These are phyloP conservation scores for Podiceps cristatus DNA, from an alignment of 2,113 vertebrate genomes.

Conservation along the genomic window DNA sequence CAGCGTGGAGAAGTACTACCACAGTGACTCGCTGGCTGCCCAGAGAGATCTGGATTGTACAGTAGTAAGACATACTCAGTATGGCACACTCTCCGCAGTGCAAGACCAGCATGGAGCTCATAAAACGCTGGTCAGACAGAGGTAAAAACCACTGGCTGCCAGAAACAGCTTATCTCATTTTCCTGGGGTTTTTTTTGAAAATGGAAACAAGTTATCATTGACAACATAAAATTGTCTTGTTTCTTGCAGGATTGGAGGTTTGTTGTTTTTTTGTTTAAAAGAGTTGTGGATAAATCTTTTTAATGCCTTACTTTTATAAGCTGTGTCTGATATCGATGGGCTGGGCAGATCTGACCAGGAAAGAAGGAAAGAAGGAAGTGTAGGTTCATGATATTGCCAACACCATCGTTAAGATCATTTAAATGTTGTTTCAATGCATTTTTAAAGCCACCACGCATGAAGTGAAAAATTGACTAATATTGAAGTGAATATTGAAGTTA, in stretches of 20 bases:
- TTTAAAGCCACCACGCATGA: not conserved
- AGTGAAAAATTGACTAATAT: not conserved
- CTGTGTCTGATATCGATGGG: not conserved
- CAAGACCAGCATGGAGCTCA: not conserved
- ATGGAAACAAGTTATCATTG: no score
- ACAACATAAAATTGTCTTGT: no score
- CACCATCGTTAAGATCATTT: not conserved
- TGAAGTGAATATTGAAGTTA: not conserved
- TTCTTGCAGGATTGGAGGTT: no score
- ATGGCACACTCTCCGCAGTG: fast-evolving
- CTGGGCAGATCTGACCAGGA: not conserved
- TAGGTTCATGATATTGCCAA: not conserved
- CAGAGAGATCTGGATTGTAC: not conserved
- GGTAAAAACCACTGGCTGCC: not conserved
- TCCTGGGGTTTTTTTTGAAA: no score
- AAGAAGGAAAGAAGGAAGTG: not conserved
- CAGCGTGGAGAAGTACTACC: not conserved
- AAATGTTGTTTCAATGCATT: not conserved
- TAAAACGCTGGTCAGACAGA: not conserved
- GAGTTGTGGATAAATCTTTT: not conserved
- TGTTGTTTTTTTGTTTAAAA: not conserved
- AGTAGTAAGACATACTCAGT: not conserved
- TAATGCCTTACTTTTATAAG: not conserved
- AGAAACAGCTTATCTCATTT: not conserved
- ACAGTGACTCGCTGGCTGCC: not conserved